A percentile compares a stretch with the other conserved stretches of the same genome.
phyloP scores from a whole-genome alignment of 2,113 vertebrate species.

The Phocoena phocoena region DNA sequence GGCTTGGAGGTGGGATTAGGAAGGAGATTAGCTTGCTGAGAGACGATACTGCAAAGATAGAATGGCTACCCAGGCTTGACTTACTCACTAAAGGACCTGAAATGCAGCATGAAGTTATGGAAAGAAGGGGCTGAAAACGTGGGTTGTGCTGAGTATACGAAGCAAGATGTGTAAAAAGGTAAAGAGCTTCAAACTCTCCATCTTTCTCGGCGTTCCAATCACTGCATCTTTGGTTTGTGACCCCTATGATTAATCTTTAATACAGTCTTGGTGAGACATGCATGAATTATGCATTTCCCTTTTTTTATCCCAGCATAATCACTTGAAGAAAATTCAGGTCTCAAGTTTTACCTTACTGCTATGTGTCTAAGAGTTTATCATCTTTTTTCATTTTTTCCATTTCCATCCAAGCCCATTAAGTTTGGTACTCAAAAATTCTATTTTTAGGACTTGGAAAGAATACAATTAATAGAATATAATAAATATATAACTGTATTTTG shows the following conservation, averaged over 20 bases:
- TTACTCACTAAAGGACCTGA: background rate
- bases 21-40: background rate
- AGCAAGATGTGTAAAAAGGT: background rate
- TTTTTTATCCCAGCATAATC: conserved; percentile 42
- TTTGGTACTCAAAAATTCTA: background rate
- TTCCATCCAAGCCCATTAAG: background rate
- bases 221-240: conserved; percentile 10
- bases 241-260: conserved; percentile 60
- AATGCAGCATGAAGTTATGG: background rate
- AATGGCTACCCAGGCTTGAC: background rate
- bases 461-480: background rate
- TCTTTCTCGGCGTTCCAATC: background rate
- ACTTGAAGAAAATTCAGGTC: conserved; percentile 40
- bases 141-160: background rate
- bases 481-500: background rate
- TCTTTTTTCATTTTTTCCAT: background rate
- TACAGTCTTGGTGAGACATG: conserved; percentile 17
- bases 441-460: background rate
- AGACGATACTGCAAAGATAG: background rate
- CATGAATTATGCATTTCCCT: conserved; percentile 62
- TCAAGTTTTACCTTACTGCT: conserved; percentile 8
- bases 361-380: background rate
- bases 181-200: background rate
- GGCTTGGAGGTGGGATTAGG: too few relatives aligned
- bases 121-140: background rate